phyloP scores from a whole-genome alignment of 1,140 invertebrate species.

The Drosophila obscura region DNA sequence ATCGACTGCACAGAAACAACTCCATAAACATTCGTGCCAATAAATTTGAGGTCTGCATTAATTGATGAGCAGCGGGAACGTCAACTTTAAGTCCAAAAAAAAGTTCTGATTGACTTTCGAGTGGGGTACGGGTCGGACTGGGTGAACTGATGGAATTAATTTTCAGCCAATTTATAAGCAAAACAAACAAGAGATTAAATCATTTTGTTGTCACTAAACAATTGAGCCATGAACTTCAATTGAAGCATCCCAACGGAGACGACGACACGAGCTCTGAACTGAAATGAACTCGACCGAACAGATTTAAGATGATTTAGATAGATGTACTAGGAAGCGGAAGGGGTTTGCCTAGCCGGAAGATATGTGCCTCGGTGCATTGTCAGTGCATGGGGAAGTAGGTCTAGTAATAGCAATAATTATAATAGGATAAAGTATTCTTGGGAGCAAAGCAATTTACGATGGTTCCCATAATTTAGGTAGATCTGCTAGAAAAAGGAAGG shows the following conservation, averaged over 20 bases:
- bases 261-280: slow-evolving; percentile 21
- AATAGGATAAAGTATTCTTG: too few relatives aligned
- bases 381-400: slow-evolving; percentile 1
- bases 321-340: slow-evolving; percentile 48
- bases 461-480: too few relatives aligned
- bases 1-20: neutral
- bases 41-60: slow-evolving; percentile 29
- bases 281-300: slow-evolving; percentile 25
- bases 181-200: slow-evolving; percentile 61
- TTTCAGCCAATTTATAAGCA: slow-evolving; percentile 47
- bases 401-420: neutral
- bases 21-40: neutral
- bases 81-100: slow-evolving; percentile 7
- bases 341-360: slow-evolving; percentile 30
- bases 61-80: slow-evolving; percentile 9
- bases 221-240: slow-evolving; percentile 81
- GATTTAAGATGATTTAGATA: slow-evolving; percentile 32
- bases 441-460: too few relatives aligned
- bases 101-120: slow-evolving; percentile 1
- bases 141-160: slow-evolving; percentile 52
- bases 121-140: slow-evolving; percentile 3
- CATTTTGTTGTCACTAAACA: slow-evolving; percentile 40
- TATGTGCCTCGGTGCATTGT: neutral
- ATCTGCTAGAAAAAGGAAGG: too few relatives aligned
- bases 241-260: slow-evolving; percentile 34